Evolutionary conservation across 1,140 invertebrate genomes (phyloP).

Genomic region (Ips nitidus): DNA sequence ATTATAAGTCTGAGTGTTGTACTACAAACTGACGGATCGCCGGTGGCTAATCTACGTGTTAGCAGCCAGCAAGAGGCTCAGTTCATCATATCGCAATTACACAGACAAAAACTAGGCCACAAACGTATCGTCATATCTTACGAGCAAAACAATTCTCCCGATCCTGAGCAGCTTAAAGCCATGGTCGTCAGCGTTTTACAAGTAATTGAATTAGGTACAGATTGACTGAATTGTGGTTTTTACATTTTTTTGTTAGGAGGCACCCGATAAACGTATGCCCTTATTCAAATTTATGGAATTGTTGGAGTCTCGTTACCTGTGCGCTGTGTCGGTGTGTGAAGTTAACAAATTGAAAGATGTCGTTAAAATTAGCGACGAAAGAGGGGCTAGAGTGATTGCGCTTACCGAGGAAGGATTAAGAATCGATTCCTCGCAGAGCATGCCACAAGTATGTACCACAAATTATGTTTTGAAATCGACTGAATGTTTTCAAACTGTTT

Average conservation of each 20-base stretch:
- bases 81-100: constrained; percentile 80
- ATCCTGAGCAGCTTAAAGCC: constrained; percentile 67
- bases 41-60: constrained; percentile 68
- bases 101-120: constrained; percentile 78
- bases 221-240: neutral
- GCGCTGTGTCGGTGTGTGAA: constrained; percentile 76
- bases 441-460: constrained; percentile 29
- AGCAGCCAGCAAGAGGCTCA: constrained; percentile 68
- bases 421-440: constrained; percentile 59
- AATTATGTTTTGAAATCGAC: neutral
- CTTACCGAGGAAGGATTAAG: constrained; percentile 58
- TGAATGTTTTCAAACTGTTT: constrained; percentile 27
- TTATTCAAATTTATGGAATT: constrained; percentile 85
- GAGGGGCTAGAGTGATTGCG: constrained; percentile 70
- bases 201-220: constrained; percentile 44
- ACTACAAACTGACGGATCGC: constrained; percentile 68
- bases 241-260: constrained; percentile 56
- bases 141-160: constrained; percentile 63
- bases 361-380: constrained; percentile 70
- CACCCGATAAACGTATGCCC: constrained; percentile 74
- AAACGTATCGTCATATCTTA: constrained; percentile 81
- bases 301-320: constrained; percentile 79
- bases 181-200: constrained; percentile 64
- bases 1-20: constrained; percentile 67
- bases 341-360: constrained; percentile 79